phyloP scores from a whole-genome alignment of 2,113 vertebrate species.

The Calypte anna region DNA sequence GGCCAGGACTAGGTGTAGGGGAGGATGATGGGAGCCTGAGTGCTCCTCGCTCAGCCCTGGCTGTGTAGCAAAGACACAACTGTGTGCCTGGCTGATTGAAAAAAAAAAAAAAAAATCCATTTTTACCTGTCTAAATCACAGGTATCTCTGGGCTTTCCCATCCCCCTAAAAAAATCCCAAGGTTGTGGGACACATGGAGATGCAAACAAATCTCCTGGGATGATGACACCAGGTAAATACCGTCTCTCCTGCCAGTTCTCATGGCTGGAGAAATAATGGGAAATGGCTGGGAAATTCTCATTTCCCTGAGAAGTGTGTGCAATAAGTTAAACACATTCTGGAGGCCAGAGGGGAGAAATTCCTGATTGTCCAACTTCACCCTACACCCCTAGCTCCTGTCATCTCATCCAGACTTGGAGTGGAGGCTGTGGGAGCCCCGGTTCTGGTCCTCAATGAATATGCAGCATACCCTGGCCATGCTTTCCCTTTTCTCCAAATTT shows the following conservation, averaged over 20 bases:
- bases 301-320: neutral
- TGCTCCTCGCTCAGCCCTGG: neutral
- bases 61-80: neutral
- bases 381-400: neutral
- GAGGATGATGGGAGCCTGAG: neutral
- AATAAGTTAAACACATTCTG: neutral
- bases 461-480: fast-evolving
- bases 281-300: neutral
- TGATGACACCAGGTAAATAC: neutral
- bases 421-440: neutral
- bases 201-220: neutral
- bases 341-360: neutral
- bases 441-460: neutral
- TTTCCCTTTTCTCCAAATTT: neutral
- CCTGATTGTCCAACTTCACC: neutral
- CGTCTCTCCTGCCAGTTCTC: neutral
- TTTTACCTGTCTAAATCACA: neutral
- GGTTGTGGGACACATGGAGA: neutral
- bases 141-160: neutral
- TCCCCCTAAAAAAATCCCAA: neutral
- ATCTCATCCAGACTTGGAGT: neutral
- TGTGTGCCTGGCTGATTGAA: neutral
- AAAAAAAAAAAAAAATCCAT: neutral
- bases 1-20: fast-evolving
- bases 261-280: neutral